Percentiles rank a stretch among this genome's conserved stretches.
These are phyloP conservation scores for Matsumyia berberina DNA, from an alignment of 2,888 invertebrate genomes.

Conservation along the genomic window DNA sequence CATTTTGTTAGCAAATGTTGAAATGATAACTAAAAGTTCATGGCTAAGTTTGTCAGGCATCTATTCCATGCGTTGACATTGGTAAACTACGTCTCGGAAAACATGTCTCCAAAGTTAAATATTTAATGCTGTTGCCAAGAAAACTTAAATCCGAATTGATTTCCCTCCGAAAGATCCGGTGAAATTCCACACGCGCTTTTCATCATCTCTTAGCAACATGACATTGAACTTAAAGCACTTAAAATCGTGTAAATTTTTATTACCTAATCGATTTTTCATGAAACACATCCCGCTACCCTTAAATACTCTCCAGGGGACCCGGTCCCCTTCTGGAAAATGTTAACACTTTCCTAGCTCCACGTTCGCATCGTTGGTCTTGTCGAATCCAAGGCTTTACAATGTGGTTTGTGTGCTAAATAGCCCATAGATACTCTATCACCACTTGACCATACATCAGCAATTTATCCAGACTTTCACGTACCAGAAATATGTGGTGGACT, in stretches of 20 bases:
- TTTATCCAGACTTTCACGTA: slow-evolving; percentile 18
- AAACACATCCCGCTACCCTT: not conserved
- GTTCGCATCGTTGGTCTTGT: not conserved
- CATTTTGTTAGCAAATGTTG: too few relatives aligned
- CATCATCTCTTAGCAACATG: slow-evolving; percentile 2
- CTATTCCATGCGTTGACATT: too few relatives aligned
- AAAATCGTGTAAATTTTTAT: slow-evolving; percentile 35
- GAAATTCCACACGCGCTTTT: not conserved
- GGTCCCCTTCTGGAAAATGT: slow-evolving; percentile 19
- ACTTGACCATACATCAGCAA: slow-evolving; percentile 56
- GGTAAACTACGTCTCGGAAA: too few relatives aligned
- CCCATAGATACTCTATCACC: slow-evolving; percentile 24
- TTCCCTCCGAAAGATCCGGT: not conserved
- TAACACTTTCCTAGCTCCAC: slow-evolving; percentile 5
- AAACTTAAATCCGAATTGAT: not conserved
- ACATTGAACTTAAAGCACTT: slow-evolving; percentile 57
- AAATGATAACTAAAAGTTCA: too few relatives aligned
- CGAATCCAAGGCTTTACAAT: slow-evolving; percentile 26
- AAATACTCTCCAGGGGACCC: slow-evolving; percentile 5
- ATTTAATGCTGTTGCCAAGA: too few relatives aligned
- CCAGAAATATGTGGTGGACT: not conserved
- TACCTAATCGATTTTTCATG: slow-evolving; percentile 47
- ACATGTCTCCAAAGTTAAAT: too few relatives aligned
- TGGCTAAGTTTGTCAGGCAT: too few relatives aligned
- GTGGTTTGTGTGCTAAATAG: slow-evolving; percentile 42